These are phyloP conservation scores for Drosophila longiperda DNA, from an alignment of 2,888 invertebrate species.

Conservation along the genomic window DNA sequence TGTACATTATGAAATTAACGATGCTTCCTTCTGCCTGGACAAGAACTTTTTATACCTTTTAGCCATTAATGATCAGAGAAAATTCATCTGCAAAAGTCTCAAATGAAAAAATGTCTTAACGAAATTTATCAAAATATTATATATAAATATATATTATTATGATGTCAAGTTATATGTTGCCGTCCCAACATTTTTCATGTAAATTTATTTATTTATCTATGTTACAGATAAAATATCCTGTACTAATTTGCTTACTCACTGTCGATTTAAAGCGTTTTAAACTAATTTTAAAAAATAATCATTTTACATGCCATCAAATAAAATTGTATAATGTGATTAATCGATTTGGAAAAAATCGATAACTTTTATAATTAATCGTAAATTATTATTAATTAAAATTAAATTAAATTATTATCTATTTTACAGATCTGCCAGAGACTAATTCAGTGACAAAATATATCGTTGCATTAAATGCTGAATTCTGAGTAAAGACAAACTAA, in stretches of 20 bases:
- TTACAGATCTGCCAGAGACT: too few species aligned
- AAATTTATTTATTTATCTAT: too few species aligned
- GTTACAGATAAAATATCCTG: too few species aligned
- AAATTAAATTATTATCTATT: too few species aligned
- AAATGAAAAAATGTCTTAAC: neutral
- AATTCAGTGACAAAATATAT: neutral
- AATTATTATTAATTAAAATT: too few species aligned
- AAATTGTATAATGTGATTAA: too few species aligned
- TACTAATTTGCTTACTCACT: too few species aligned
- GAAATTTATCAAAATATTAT: neutral
- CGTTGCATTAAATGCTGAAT: neutral
- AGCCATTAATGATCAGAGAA: neutral
- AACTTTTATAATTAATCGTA: too few species aligned
- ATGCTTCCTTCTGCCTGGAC: neutral
- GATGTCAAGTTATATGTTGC: neutral
- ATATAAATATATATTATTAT: neutral
- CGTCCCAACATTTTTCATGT: neutral
- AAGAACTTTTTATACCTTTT: neutral
- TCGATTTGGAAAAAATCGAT: too few species aligned
- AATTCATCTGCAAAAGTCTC: neutral
- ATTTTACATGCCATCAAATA: too few species aligned
- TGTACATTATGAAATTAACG: fast-evolving
- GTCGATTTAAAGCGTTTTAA: too few species aligned
- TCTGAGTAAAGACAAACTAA: neutral
- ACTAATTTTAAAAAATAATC: too few species aligned